Conservation (phyloP, 2,888 invertebrate species). For the Anagyrus pseudococci region DNA sequence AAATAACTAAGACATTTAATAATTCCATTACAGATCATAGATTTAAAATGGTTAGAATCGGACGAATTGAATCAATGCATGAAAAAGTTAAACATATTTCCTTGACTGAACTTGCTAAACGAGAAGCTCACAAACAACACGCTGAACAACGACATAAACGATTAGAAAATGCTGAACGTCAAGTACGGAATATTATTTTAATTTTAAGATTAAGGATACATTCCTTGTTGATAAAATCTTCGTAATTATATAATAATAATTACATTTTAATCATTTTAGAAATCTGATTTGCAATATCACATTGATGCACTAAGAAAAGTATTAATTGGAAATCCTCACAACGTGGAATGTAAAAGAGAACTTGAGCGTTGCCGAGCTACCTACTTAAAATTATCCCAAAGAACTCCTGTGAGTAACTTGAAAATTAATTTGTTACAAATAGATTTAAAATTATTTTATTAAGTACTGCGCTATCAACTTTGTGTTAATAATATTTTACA, state of each 20-base stretch:
- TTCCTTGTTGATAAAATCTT: too few species aligned
- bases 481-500: conserved; percentile 2
- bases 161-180: conserved; percentile 40
- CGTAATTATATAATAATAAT: neutral
- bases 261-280: conserved; percentile 33
- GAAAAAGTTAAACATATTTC: conserved; percentile 66
- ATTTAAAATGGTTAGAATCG: conserved; percentile 73
- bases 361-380: conserved; percentile 13
- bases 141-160: conserved; percentile 21
- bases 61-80: conserved; percentile 70
- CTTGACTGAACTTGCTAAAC: conserved; percentile 65
- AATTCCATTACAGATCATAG: conserved; percentile 57
- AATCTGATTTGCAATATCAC: conserved; percentile 41
- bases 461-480: too few species aligned
- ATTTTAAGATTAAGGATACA: too few species aligned
- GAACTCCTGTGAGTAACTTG: conserved; percentile 31
- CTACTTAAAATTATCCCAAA: conserved; percentile 13
- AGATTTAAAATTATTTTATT: too few species aligned
- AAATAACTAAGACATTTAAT: neutral
- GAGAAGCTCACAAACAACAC: conserved; percentile 53
- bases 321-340: conserved; percentile 10
- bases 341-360: conserved; percentile 21
- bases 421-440: too few species aligned
- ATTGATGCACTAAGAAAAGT: conserved; percentile 44
- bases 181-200: conserved; percentile 25